These are phyloP conservation scores for Smithornis capensis DNA, from an alignment of 2,113 vertebrate genomes.

Conservation along the genomic window DNA sequence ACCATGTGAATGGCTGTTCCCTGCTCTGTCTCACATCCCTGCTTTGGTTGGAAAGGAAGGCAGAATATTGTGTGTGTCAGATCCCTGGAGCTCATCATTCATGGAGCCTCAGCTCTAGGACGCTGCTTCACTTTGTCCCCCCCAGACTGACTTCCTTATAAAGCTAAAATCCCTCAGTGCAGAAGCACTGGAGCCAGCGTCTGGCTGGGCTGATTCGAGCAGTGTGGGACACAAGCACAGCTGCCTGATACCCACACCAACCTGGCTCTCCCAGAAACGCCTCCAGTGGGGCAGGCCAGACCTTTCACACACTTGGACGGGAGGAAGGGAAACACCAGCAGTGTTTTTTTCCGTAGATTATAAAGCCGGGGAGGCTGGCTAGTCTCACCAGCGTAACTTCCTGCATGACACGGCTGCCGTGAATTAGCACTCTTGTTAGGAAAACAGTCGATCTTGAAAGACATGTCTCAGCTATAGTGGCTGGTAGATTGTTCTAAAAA, in stretches of 20 bases:
- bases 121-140: neutral
- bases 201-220: rapidly evolving
- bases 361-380: neutral
- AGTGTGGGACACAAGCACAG: neutral
- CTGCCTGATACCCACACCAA: neutral
- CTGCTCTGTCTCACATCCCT: neutral
- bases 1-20: rapidly evolving
- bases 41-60: neutral
- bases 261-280: neutral
- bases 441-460: conserved; percentile 5
- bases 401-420: conserved; percentile 44
- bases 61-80: neutral
- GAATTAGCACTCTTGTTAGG: neutral
- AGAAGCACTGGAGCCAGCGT: neutral
- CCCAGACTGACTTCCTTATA: conserved; percentile 4
- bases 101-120: neutral
- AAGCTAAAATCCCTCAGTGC: neutral
- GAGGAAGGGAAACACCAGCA: conserved; percentile 44
- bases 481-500: neutral
- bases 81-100: neutral
- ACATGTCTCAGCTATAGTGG: neutral
- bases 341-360: conserved; percentile 53
- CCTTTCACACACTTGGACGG: conserved; percentile 65
- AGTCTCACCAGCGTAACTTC: neutral
- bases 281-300: conserved; percentile 33